Evolutionary conservation across 2,888 invertebrate genomes (phyloP).

Genomic region (Machimus rusticus): DNA sequence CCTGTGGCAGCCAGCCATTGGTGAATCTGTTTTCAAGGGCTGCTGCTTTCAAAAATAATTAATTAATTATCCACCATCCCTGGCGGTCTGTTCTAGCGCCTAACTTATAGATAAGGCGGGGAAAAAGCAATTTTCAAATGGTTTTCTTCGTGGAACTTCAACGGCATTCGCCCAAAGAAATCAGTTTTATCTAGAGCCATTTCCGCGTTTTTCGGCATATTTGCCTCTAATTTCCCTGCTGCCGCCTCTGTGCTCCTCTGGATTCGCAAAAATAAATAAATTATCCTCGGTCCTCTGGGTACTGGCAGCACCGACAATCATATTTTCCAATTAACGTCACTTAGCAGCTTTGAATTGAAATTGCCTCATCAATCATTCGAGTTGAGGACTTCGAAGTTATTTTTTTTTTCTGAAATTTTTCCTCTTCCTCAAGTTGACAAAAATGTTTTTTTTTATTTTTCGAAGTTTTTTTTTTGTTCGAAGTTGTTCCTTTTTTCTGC

Average conservation of each 20-base stretch:
- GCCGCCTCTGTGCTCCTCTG: neutral
- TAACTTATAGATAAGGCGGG: neutral
- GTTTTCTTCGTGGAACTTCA: neutral
- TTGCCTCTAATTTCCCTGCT: neutral
- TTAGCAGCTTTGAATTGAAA: conserved; percentile 38
- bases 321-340: conserved; percentile 41
- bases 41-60: neutral
- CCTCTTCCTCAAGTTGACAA: neutral
- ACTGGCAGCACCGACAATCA: conserved; percentile 21
- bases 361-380: conserved; percentile 33
- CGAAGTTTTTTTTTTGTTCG: neutral
- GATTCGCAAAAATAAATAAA: conserved; percentile 21
- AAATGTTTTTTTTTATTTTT: neutral
- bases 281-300: neutral
- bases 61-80: neutral
- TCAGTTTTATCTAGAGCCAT: neutral
- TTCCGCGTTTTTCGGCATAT: neutral
- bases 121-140: neutral
- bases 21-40: neutral
- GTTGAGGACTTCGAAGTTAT: neutral
- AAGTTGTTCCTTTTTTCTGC: neutral
- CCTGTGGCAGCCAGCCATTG: neutral
- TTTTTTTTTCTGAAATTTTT: neutral
- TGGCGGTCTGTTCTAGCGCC: neutral
- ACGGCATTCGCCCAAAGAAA: neutral